Evolutionary conservation across 2,888 invertebrate species (phyloP).

Genomic region (Gerris lacustris): DNA sequence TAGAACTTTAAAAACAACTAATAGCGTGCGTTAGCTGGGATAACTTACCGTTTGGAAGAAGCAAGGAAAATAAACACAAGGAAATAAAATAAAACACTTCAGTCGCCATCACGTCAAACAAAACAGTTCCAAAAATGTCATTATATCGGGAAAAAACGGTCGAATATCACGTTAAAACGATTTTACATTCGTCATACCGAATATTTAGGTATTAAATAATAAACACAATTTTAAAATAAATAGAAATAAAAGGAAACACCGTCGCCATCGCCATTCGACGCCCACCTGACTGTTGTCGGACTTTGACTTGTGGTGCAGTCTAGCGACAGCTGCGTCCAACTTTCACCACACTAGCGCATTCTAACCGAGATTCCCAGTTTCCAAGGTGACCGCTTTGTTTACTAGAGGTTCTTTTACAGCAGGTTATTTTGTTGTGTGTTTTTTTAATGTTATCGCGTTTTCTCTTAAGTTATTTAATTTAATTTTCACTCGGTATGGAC

Average conservation of each 20-base stretch:
- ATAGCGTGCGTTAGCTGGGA: no score
- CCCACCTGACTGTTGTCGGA: neutral
- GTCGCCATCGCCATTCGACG: neutral
- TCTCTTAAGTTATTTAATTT: no score
- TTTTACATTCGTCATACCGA: neutral
- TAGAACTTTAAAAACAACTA: no score
- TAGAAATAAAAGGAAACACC: neutral
- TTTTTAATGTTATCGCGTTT: no score
- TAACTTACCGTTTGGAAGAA: neutral
- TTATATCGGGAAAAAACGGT: neutral
- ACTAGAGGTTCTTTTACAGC: no score
- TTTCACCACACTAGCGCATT: no score
- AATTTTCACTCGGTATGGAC: no score
- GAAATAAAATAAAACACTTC: constrained; percentile 6
- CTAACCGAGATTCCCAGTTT: no score
- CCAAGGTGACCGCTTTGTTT: no score
- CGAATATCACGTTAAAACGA: neutral
- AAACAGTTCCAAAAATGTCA: neutral
- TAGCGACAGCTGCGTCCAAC: no score
- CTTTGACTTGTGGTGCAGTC: no score
- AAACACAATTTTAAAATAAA: neutral
- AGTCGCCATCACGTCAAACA: constrained; percentile 5
- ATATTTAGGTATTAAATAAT: neutral
- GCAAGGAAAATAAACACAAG: neutral
- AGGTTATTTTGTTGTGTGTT: no score